Percentiles rank a stretch among this genome's conserved stretches.
Evolutionary conservation across 92 coral and sea anemone genomes (phyloP).

Genomic region (Porites divaricata): DNA sequence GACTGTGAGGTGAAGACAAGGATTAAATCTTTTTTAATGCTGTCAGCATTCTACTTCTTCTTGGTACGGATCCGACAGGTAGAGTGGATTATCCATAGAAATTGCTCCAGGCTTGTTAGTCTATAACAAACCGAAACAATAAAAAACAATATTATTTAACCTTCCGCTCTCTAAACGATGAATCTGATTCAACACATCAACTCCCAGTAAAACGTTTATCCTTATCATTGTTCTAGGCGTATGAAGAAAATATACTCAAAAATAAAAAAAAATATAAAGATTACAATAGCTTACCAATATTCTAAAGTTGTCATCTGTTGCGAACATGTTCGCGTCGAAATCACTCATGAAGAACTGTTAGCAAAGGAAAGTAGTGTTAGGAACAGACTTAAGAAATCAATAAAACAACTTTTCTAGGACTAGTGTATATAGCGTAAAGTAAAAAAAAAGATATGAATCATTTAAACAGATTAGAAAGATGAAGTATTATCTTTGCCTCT

Average conservation of each 20-base stretch:
- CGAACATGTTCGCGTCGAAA: conserved; percentile 96
- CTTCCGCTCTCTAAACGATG: too few species aligned
- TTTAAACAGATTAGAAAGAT: too few species aligned
- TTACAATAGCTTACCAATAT: conserved; percentile 71
- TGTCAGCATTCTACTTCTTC: conserved; percentile 81
- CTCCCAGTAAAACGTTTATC: too few species aligned
- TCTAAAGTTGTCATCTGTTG: conserved; percentile 92
- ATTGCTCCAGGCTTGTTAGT: conserved; percentile 92
- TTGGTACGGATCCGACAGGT: conserved; percentile 92
- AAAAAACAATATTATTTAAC: too few species aligned
- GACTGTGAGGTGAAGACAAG: neutral
- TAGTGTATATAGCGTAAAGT: too few species aligned
- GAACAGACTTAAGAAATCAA: neutral
- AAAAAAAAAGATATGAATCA: too few species aligned
- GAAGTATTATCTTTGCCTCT: too few species aligned
- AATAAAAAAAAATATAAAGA: too few species aligned
- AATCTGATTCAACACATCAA: too few species aligned
- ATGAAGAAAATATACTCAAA: too few species aligned
- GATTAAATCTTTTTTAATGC: neutral
- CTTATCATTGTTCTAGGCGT: too few species aligned
- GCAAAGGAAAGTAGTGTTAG: neutral
- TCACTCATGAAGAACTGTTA: conserved; percentile 95
- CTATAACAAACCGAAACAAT: conserved; percentile 34
- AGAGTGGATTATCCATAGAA: conserved; percentile 98
- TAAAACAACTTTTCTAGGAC: too few species aligned